phyloP scores from a whole-genome alignment of 2,797 vertebrate genomes.

The Lagodon rhomboides region DNA sequence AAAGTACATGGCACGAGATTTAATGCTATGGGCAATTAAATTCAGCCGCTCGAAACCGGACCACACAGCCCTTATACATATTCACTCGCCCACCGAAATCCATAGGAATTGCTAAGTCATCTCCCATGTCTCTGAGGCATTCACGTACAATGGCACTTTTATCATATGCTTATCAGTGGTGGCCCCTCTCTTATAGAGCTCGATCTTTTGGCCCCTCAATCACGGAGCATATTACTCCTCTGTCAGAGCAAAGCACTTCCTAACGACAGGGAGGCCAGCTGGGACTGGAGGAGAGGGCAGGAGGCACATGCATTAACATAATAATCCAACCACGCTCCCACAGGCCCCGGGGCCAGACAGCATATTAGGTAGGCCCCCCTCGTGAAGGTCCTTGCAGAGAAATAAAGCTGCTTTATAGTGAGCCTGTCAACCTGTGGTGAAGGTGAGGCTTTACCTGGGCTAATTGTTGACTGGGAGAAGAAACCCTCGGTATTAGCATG shows the following conservation, averaged over 20 bases:
- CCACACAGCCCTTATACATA: conserved; percentile 82
- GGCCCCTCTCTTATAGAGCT: conserved; percentile 88
- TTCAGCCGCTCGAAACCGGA: conserved; percentile 53
- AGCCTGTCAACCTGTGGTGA: conserved; percentile 96
- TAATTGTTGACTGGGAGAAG: conserved; percentile 61
- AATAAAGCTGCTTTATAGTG: conserved; percentile 87
- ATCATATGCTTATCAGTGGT: conserved; percentile 93
- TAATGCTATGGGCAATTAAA: conserved; percentile 86
- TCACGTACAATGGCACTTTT: conserved; percentile 85
- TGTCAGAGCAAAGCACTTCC: conserved; percentile 99
- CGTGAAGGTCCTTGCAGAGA: conserved; percentile 71
- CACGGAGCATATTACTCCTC: conserved; percentile 99
- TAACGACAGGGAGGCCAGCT: conserved; percentile 98
- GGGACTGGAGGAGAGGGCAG: conserved; percentile 97
- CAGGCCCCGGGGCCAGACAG: conserved; percentile 97
- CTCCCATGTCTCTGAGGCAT: conserved; percentile 81
- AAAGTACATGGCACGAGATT: conserved; percentile 55
- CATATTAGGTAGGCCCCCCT: conserved; percentile 94
- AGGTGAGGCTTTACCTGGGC: conserved; percentile 67
- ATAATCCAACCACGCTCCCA: conserved; percentile 98
- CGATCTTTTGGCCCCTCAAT: conserved; percentile 99
- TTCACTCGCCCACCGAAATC: conserved; percentile 77
- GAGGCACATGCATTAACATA: conserved; percentile 99
- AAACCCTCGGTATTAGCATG: neutral
- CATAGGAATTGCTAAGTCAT: conserved; percentile 82